These are phyloP conservation scores for Ischnus inquisitorius DNA, from an alignment of 2,888 invertebrate genomes.

Conservation along the genomic window DNA sequence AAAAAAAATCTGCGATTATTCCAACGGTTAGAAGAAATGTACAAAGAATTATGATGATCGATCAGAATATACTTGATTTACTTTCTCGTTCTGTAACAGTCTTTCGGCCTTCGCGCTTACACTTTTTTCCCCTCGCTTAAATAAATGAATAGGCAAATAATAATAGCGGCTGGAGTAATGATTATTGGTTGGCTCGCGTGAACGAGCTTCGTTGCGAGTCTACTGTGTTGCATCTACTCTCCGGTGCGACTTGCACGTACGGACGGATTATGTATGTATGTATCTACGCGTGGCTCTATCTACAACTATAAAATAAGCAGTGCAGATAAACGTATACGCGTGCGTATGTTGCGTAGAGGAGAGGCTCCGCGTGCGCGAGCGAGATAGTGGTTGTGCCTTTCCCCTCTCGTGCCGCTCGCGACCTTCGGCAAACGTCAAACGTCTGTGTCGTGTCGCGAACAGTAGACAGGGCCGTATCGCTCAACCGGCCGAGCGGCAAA, in stretches of 20 bases:
- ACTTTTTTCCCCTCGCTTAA: not conserved
- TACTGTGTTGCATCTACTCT: not conserved
- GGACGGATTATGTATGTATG: not conserved
- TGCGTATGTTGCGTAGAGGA: conserved; percentile 66
- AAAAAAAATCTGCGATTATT: too few species aligned
- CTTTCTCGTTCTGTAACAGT: too few species aligned
- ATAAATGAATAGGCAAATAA: conserved; percentile 7
- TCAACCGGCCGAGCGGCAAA: conserved; percentile 51
- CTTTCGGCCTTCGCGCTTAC: too few species aligned
- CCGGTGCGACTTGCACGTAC: not conserved
- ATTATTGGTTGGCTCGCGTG: conserved; percentile 3
- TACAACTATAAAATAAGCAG: conserved; percentile 63
- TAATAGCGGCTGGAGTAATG: not conserved
- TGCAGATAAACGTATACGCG: conserved; percentile 62
- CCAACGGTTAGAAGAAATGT: too few species aligned
- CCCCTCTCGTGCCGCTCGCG: conserved; percentile 66
- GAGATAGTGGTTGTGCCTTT: conserved; percentile 36
- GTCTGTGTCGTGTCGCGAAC: conserved; percentile 79
- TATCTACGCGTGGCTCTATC: conserved; percentile 31
- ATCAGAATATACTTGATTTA: too few species aligned
- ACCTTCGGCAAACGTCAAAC: conserved; percentile 85
- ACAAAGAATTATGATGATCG: too few species aligned
- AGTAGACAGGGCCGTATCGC: conserved; percentile 79
- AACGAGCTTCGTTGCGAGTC: not conserved
- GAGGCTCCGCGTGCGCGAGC: conserved; percentile 65